phyloP scores from a whole-genome alignment of 2,888 invertebrate species.

The Hypselothyrea guttata region DNA sequence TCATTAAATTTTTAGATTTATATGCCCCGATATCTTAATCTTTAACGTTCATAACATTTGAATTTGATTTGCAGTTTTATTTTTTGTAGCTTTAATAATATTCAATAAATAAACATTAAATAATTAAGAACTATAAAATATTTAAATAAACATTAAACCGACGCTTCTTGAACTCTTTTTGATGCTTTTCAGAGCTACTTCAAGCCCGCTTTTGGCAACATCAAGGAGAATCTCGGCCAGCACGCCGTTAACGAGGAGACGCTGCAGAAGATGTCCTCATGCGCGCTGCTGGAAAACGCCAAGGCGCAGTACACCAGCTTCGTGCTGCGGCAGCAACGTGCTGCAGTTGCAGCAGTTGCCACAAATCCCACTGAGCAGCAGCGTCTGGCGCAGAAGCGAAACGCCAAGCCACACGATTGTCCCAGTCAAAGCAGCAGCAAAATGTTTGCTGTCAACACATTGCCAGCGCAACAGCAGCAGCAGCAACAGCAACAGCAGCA shows the following conservation, averaged over 20 bases:
- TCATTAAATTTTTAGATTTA: too few relatives aligned
- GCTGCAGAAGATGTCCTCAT: constrained; percentile 81
- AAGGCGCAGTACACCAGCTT: constrained; percentile 80
- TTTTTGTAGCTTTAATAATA: too few relatives aligned
- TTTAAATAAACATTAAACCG: too few relatives aligned
- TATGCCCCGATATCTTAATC: too few relatives aligned
- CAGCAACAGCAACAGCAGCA: constrained; percentile 24
- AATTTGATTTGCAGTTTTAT: too few relatives aligned
- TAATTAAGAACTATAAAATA: too few relatives aligned
- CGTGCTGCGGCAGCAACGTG: constrained; percentile 67
- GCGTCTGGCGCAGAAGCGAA: constrained; percentile 72
- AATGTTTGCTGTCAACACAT: constrained; percentile 29
- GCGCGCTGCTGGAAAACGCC: constrained; percentile 81
- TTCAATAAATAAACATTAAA: too few relatives aligned
- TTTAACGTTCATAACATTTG: too few relatives aligned
- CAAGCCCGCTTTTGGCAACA: constrained; percentile 85
- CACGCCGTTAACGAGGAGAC: constrained; percentile 85
- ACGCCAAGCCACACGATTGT: constrained; percentile 62
- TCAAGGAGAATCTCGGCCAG: constrained; percentile 85
- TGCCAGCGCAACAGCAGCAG: constrained; percentile 17
- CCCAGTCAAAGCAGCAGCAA: constrained; percentile 30
- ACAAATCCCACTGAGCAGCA: constrained; percentile 65
- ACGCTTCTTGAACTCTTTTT: too few relatives aligned
- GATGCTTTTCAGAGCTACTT: constrained; percentile 85
- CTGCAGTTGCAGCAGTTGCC: constrained; percentile 10